Percentiles rank a stretch among this genome's conserved stretches.
Conservation (phyloP, 2,888 invertebrate species). For the Tachystola acroxantha region DNA sequence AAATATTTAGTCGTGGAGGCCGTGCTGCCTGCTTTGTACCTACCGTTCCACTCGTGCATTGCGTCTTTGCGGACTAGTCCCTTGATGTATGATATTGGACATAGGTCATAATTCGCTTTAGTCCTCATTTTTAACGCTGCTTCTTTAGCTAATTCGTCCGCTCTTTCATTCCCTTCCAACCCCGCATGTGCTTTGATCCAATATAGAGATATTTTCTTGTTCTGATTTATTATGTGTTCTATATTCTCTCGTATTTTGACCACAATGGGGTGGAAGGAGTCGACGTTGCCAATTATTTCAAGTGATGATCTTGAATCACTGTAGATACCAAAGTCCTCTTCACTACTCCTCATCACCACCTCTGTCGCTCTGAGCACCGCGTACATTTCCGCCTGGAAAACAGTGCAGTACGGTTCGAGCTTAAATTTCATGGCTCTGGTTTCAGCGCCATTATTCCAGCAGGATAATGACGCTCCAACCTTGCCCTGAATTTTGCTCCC, state of each 20-base stretch:
- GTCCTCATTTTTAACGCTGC: not conserved
- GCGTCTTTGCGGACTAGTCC: not conserved
- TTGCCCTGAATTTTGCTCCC: not conserved
- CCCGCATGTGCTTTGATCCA: conserved; percentile 16
- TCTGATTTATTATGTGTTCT: not conserved
- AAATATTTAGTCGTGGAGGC: not conserved
- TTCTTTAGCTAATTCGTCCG: conserved; percentile 11
- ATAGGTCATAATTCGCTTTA: conserved; percentile 6
- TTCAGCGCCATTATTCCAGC: not conserved
- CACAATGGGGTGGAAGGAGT: not conserved
- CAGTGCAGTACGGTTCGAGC: not conserved
- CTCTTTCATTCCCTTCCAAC: conserved; percentile 11
- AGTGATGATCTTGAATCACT: not conserved
- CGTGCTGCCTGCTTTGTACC: not conserved
- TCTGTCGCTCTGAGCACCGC: not conserved
- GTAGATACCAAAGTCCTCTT: not conserved
- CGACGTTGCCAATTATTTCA: not conserved
- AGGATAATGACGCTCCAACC: not conserved
- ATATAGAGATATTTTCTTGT: not conserved
- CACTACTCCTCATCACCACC: not conserved
- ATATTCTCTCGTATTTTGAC: not conserved
- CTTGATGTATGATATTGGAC: conserved; percentile 8
- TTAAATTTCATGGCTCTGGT: not conserved
- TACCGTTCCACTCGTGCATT: conserved; percentile 3
- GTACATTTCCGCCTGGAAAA: not conserved